phyloP scores from a whole-genome alignment of 2,797 vertebrate genomes.

The Smutsia temminckii region DNA sequence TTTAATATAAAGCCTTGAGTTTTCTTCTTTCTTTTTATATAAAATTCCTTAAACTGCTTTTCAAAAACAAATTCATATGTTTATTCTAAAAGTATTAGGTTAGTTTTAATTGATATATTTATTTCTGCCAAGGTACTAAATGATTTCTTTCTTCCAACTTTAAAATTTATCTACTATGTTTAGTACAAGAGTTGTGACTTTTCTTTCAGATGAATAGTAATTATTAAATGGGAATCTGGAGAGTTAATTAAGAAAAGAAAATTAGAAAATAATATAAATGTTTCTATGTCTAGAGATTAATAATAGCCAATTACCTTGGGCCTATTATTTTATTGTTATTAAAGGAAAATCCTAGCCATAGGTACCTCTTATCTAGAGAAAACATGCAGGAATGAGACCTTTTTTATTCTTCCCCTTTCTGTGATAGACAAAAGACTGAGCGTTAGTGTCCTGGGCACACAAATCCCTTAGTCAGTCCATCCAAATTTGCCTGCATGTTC shows the following conservation, averaged over 20 bases:
- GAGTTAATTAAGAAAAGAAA: constrained; percentile 7
- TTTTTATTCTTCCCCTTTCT: background rate
- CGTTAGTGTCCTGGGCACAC: background rate
- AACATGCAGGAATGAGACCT: background rate
- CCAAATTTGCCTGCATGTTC: background rate
- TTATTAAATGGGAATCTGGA: background rate
- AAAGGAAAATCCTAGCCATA: background rate
- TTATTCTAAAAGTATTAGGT: background rate
- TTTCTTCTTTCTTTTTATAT: background rate
- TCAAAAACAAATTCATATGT: background rate
- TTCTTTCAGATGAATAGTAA: background rate
- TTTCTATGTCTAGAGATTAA: background rate
- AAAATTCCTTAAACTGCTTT: background rate
- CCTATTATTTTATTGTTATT: constrained; percentile 4
- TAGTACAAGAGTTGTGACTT: background rate
- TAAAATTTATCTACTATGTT: background rate
- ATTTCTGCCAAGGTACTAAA: background rate
- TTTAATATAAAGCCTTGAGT: background rate
- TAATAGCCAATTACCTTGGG: background rate
- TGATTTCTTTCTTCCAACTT: background rate
- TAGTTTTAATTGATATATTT: background rate
- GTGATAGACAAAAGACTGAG: background rate
- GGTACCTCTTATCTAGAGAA: background rate
- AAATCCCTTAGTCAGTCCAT: background rate
- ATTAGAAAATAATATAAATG: background rate